phyloP scores from a whole-genome alignment of 2,888 invertebrate genomes.

The Omphaloscelis lunosa region DNA sequence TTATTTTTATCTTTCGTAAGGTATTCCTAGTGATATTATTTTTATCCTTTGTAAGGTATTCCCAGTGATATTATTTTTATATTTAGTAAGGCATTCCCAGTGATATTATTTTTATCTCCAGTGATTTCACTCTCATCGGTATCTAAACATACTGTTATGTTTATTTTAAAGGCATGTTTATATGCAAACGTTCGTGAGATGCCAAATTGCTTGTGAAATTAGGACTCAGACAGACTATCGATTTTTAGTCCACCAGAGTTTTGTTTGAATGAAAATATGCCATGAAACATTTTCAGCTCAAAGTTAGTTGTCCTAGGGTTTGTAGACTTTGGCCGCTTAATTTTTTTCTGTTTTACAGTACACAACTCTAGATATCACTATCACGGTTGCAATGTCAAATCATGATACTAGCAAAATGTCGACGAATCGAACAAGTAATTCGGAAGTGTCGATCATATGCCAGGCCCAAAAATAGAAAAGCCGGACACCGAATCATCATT shows the following conservation, averaged over 20 bases:
- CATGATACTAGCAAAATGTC: not conserved
- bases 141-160: constrained; percentile 40
- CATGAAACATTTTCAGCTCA: too few species aligned
- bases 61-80: constrained; percentile 43
- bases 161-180: constrained; percentile 57
- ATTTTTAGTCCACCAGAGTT: not conserved
- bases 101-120: constrained; percentile 40
- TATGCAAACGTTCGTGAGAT: constrained; percentile 44
- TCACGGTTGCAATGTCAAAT: too few species aligned
- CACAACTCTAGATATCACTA: too few species aligned
- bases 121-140: constrained; percentile 40
- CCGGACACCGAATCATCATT: too few species aligned
- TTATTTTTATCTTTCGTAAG: constrained; percentile 34
- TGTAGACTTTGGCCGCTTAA: too few species aligned
- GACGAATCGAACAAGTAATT: too few species aligned
- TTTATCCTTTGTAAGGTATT: constrained; percentile 3
- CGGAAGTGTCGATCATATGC: too few species aligned
- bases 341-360: too few species aligned
- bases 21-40: constrained; percentile 13
- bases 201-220: constrained; percentile 46
- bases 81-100: constrained; percentile 25
- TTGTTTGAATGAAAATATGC: too few species aligned
- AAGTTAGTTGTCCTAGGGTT: too few species aligned
- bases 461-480: too few species aligned
- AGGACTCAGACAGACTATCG: constrained; percentile 33